Evolutionary conservation across 1,140 invertebrate genomes (phyloP).

Genomic region (Coptotermes formosanus): DNA sequence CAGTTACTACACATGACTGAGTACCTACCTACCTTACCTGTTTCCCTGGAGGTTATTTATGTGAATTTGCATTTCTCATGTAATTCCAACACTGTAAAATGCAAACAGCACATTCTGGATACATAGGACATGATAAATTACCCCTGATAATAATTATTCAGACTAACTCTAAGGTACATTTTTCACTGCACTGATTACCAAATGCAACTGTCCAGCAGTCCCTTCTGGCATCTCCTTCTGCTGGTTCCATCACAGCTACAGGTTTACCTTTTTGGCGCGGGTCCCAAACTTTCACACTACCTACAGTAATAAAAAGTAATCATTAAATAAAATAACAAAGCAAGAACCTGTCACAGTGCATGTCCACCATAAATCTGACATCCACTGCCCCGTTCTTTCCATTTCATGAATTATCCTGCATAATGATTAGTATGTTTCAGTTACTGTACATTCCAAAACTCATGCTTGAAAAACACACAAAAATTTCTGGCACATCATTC

Average conservation of each 20-base stretch:
- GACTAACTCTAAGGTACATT: too few species aligned
- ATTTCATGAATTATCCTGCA: too few species aligned
- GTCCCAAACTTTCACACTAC: constrained; percentile 94
- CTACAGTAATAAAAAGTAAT: constrained; percentile 46
- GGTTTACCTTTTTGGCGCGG: constrained; percentile 83
- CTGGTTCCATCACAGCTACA: constrained; percentile 83
- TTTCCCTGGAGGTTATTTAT: constrained; percentile 22
- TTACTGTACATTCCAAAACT: too few species aligned
- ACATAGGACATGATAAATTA: not conserved
- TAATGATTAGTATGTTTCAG: too few species aligned
- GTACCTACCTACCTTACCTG: too few species aligned
- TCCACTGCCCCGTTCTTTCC: too few species aligned
- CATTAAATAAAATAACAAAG: constrained; percentile 31
- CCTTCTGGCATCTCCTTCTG: constrained; percentile 58
- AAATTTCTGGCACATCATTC: too few species aligned
- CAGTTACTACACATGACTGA: too few species aligned
- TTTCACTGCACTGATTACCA: constrained; percentile 50
- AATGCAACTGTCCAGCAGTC: constrained; percentile 89
- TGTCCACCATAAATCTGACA: too few species aligned
- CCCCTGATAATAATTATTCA: too few species aligned
- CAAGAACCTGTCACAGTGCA: not conserved
- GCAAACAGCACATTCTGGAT: not conserved
- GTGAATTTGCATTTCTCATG: constrained; percentile 33
- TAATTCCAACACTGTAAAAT: not conserved
- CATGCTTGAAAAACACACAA: too few species aligned